These are phyloP conservation scores for Dilophus febrilis DNA, from an alignment of 2,888 invertebrate genomes.

Conservation along the genomic window DNA sequence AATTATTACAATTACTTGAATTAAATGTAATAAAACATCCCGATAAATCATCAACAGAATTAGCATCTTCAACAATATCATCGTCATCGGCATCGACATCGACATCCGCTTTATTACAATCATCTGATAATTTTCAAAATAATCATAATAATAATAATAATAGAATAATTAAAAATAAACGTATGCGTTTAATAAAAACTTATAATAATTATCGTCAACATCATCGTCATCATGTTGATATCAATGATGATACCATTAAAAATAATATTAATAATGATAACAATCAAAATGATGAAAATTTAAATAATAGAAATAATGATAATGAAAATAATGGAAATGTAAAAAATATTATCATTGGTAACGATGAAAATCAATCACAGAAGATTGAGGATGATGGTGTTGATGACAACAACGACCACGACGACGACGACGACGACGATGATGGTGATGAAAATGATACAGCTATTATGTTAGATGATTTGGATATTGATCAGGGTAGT, in stretches of 20 bases:
- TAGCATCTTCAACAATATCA: not conserved
- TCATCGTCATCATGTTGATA: too few relatives aligned
- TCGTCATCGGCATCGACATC: not conserved
- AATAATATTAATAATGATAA: not conserved
- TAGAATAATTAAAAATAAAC: too few relatives aligned
- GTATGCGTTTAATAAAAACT: too few relatives aligned
- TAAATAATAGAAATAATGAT: constrained; percentile 1
- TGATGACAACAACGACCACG: constrained; percentile 2
- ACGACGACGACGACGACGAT: constrained; percentile 1
- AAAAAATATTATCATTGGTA: too few relatives aligned
- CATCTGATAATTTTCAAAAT: not conserved
- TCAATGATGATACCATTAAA: not conserved
- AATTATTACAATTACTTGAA: not conserved
- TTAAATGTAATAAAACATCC: not conserved
- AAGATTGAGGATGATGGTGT: not conserved
- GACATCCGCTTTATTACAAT: not conserved
- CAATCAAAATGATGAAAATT: not conserved
- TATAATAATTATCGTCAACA: too few relatives aligned
- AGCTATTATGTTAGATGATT: constrained; percentile 1
- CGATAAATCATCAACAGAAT: not conserved
- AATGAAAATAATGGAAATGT: not conserved
- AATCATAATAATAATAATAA: too few relatives aligned
- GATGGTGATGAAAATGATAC: constrained; percentile 1
- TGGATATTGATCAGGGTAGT: too few relatives aligned
- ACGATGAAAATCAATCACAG: too few relatives aligned